These are phyloP conservation scores for Schizothorax lantsangensis DNA, from an alignment of 2,797 vertebrate genomes.

Conservation along the genomic window DNA sequence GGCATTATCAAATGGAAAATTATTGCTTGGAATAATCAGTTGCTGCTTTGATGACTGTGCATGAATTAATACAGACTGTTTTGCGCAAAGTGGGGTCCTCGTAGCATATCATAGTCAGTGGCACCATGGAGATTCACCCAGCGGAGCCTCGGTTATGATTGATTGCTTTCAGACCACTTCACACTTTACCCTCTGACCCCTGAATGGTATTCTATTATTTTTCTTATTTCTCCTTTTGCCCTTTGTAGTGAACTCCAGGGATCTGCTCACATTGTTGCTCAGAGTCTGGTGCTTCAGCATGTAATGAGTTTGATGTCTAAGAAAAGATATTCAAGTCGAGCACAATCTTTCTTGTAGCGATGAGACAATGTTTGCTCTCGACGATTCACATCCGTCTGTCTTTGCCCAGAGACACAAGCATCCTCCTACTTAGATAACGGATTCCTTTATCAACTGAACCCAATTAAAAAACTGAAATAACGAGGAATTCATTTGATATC, in stretches of 20 bases:
- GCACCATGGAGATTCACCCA: not conserved
- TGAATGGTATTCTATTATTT: slow-evolving; percentile 32
- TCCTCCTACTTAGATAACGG: slow-evolving; percentile 65
- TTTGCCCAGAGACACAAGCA: slow-evolving; percentile 66
- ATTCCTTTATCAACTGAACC: slow-evolving; percentile 73
- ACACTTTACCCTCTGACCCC: slow-evolving; percentile 25
- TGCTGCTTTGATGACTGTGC: slow-evolving; percentile 31
- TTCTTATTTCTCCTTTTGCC: slow-evolving; percentile 1
- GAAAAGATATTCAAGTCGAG: slow-evolving; percentile 33
- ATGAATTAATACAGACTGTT: slow-evolving; percentile 29
- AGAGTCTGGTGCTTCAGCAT: slow-evolving; percentile 1
- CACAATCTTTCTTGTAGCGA: not conserved
- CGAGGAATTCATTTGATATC: slow-evolving; percentile 67
- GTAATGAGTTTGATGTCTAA: slow-evolving; percentile 41
- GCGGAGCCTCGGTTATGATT: not conserved
- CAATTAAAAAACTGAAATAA: slow-evolving; percentile 77
- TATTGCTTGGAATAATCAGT: slow-evolving; percentile 77
- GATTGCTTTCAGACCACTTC: slow-evolving; percentile 31
- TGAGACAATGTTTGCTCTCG: slow-evolving; percentile 1
- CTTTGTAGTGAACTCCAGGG: slow-evolving; percentile 27
- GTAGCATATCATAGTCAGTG: not conserved
- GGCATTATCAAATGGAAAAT: slow-evolving; percentile 76
- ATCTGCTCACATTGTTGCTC: slow-evolving; percentile 8
- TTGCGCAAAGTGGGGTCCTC: not conserved
- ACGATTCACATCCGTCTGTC: slow-evolving; percentile 59